A percentile compares a stretch with the other conserved stretches of the same genome.
Evolutionary conservation across 2,888 invertebrate genomes (phyloP).

Genomic region (Rhimphoctona megacephalus): DNA sequence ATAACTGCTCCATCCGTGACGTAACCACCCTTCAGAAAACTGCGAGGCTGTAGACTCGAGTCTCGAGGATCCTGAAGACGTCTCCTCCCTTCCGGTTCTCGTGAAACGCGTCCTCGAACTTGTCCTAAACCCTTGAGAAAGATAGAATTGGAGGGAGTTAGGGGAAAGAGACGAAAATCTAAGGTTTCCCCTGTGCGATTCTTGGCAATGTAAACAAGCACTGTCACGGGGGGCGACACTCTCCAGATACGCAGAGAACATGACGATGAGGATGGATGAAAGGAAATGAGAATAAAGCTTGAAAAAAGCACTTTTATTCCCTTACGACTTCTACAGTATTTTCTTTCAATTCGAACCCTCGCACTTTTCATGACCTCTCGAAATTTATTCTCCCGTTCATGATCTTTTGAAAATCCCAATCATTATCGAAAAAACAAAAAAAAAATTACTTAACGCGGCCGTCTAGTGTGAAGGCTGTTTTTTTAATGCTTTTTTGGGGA

Average conservation of each 20-base stretch:
- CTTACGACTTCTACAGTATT: neutral
- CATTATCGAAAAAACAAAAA: neutral
- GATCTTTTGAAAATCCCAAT: neutral
- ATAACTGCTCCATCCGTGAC: conserved; percentile 19
- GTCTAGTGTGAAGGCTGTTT: too few relatives aligned
- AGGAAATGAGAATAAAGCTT: conserved; percentile 22
- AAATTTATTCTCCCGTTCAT: neutral
- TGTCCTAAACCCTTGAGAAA: conserved; percentile 8
- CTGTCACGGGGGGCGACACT: conserved; percentile 4
- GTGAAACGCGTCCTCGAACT: conserved; percentile 58
- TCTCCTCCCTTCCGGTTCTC: conserved; percentile 33
- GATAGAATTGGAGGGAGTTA: conserved; percentile 4
- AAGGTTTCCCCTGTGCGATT: conserved; percentile 40
- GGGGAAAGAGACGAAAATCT: conserved; percentile 28
- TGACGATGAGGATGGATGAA: neutral
- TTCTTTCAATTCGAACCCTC: neutral
- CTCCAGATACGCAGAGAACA: conserved; percentile 20
- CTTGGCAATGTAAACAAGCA: conserved; percentile 62
- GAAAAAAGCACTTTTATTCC: conserved; percentile 17
- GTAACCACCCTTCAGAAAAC: neutral
- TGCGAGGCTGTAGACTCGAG: conserved; percentile 24
- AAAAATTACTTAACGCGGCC: too few relatives aligned
- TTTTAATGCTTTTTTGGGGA: too few relatives aligned
- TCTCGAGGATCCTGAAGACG: conserved; percentile 60
- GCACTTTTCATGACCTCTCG: neutral